phyloP scores from a whole-genome alignment of 2,888 invertebrate species.

The Leptopilina drosophilae region DNA sequence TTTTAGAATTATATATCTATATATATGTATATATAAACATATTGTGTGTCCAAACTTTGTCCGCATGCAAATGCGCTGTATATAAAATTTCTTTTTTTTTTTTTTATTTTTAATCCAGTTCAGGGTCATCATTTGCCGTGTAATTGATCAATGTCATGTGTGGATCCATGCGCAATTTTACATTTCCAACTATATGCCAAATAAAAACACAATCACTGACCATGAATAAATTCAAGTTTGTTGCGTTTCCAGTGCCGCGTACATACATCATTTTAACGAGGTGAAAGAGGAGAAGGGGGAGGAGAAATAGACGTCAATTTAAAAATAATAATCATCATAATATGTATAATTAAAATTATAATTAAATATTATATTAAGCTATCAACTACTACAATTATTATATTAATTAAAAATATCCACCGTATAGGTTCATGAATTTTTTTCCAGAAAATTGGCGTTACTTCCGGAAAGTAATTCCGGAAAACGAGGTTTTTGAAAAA shows the following conservation, averaged over 20 bases:
- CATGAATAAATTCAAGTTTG: slow-evolving; percentile 10
- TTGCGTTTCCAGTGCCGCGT: too few relatives aligned
- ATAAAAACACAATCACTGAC: slow-evolving; percentile 6
- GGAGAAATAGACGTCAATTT: background rate
- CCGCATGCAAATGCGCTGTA: background rate
- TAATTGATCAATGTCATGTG: slow-evolving; percentile 27
- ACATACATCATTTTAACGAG: background rate
- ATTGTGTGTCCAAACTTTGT: background rate
- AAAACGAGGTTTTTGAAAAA: too few relatives aligned
- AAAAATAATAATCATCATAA: too few relatives aligned
- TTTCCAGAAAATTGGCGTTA: too few relatives aligned
- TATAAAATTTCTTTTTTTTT: background rate
- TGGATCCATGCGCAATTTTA: slow-evolving; percentile 1
- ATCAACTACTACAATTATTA: too few relatives aligned
- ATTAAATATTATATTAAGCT: too few relatives aligned
- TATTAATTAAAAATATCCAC: too few relatives aligned
- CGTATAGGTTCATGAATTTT: too few relatives aligned
- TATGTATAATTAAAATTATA: too few relatives aligned
- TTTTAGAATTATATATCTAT: background rate
- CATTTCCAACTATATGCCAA: background rate
- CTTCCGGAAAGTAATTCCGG: too few relatives aligned
- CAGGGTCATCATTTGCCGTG: slow-evolving; percentile 9
- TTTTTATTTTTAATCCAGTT: background rate
- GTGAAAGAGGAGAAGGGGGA: background rate
- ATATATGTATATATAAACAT: too few relatives aligned